A percentile compares a stretch with the other conserved stretches of the same genome.
phyloP scores from a whole-genome alignment of 2,113 vertebrate genomes.

The Peromyscus californicus region DNA sequence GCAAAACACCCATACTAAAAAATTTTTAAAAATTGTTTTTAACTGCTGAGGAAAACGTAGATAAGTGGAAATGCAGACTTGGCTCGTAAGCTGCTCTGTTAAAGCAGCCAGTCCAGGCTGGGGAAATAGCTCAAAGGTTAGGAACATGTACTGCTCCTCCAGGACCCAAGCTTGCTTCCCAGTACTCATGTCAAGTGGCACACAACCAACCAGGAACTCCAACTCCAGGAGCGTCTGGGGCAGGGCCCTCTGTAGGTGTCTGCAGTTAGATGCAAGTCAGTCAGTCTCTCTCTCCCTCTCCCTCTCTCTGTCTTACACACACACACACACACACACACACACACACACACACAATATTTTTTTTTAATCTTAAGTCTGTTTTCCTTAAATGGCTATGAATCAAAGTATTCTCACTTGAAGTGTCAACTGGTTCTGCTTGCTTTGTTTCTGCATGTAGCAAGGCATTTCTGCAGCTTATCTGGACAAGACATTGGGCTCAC shows the following conservation, averaged over 20 bases:
- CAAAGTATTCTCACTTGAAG: constrained; percentile 29
- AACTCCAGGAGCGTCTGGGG: background rate
- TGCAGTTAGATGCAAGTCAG: background rate
- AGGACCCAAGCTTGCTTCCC: background rate
- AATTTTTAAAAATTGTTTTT: background rate
- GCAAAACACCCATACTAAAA: background rate
- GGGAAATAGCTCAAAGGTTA: background rate
- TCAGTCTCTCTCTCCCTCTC: too few relatives aligned
- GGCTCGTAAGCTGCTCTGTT: background rate
- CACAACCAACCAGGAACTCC: background rate
- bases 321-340: background rate
- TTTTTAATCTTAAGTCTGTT: background rate
- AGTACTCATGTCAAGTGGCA: background rate
- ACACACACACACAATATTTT: background rate
- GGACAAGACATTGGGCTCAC: constrained; percentile 3
- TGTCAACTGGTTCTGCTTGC: constrained; percentile 31
- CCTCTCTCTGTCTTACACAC: too few relatives aligned
- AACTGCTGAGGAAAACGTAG: background rate
- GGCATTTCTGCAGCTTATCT: constrained; percentile 42
- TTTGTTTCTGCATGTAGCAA: constrained; percentile 45
- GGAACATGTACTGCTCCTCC: background rate
- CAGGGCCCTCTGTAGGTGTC: background rate
- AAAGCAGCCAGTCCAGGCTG: background rate
- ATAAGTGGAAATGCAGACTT: background rate
- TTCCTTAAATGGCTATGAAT: constrained; percentile 32